phyloP scores from a whole-genome alignment of 1,140 invertebrate genomes.

The Drosophila kikkawai region DNA sequence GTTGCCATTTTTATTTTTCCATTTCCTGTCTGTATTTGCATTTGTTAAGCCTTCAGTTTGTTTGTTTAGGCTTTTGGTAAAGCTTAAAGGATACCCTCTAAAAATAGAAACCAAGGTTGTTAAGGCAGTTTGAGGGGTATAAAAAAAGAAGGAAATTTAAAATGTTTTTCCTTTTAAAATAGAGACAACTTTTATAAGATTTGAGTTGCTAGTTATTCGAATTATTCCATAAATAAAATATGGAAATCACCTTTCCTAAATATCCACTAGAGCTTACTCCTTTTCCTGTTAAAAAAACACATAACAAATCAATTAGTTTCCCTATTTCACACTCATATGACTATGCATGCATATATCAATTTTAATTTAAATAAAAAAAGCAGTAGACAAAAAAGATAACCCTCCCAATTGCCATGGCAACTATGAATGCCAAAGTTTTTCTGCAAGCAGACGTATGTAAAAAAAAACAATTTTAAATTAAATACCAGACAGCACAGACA shows the following conservation, averaged over 20 bases:
- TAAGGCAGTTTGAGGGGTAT: neutral
- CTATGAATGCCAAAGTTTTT: conserved; percentile 37
- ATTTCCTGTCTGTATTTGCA: conserved; percentile 16
- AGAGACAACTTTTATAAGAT: no score
- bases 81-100: neutral
- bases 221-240: no score
- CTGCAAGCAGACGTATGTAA: conserved; percentile 33
- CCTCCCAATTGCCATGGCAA: conserved; percentile 53
- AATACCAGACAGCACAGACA: conserved; percentile 67
- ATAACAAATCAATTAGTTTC: conserved; percentile 71
- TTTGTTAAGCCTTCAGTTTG: conserved; percentile 21
- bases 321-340: conserved; percentile 42
- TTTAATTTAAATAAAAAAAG: conserved; percentile 28
- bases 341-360: conserved; percentile 21
- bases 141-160: no score
- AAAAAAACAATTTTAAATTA: conserved; percentile 67
- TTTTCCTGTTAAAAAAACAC: conserved; percentile 15
- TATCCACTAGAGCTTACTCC: neutral
- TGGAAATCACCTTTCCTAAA: neutral
- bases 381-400: conserved; percentile 4
- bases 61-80: conserved; percentile 6
- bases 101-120: neutral
- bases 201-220: no score
- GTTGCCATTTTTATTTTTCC: conserved; percentile 13
- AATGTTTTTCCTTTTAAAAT: no score